Percentiles rank a stretch among this genome's conserved stretches.
Evolutionary conservation across 2,113 vertebrate species (phyloP).

Genomic region (Cyanistes caeruleus): DNA sequence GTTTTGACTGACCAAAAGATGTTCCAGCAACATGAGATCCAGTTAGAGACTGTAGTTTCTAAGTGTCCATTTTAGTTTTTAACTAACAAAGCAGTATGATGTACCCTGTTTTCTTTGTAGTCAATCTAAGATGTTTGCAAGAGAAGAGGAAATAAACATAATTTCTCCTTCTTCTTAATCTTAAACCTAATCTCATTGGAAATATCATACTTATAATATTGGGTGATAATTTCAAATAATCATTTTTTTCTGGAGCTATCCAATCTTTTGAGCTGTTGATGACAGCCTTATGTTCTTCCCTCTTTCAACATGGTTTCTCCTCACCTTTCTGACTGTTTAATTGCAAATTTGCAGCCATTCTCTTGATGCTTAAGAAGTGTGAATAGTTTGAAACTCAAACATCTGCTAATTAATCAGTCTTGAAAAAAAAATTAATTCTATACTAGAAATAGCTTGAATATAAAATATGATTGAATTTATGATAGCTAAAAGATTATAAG

Average conservation of each 20-base stretch:
- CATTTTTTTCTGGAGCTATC: not conserved
- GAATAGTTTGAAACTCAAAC: slow-evolving; percentile 6
- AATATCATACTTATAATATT: not conserved
- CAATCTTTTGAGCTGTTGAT: not conserved
- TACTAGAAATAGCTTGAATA: not conserved
- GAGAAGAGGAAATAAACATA: not conserved
- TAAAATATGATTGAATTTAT: not conserved
- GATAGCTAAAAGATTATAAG: not conserved
- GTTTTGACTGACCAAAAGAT: not conserved
- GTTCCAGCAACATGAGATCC: not conserved
- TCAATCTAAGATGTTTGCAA: not conserved
- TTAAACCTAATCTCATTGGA: not conserved
- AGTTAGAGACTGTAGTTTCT: not conserved
- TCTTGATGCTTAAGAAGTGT: not conserved
- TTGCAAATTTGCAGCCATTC: not conserved
- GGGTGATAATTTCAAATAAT: not conserved
- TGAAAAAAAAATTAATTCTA: not conserved
- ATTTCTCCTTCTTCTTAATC: not conserved
- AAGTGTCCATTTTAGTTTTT: not conserved
- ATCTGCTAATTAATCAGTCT: slow-evolving; percentile 12
- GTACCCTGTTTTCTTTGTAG: not conserved
- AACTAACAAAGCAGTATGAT: not conserved
- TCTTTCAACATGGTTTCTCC: not conserved
- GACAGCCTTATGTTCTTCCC: not conserved
- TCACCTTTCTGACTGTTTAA: not conserved